A percentile compares a stretch with the other conserved stretches of the same genome.
phyloP scores from a whole-genome alignment of 2,888 invertebrate species.

The Candidula unifasciata region DNA sequence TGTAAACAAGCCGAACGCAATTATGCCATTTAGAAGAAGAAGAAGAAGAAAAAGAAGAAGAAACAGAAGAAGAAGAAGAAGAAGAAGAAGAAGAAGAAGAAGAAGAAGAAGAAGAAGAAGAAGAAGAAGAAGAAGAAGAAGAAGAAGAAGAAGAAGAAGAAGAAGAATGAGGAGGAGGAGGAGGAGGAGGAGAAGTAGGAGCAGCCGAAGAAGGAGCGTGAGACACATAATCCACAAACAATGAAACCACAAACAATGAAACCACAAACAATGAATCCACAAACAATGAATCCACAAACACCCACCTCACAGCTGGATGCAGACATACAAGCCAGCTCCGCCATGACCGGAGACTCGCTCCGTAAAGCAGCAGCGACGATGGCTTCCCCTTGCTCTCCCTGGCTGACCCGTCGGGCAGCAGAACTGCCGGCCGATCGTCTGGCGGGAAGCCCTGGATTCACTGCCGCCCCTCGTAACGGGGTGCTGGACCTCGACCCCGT shows the following conservation, averaged over 20 bases:
- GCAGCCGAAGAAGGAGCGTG: too few species aligned
- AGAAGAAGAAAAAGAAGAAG: too few species aligned
- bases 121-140: conserved; percentile 33
- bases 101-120: conserved; percentile 29
- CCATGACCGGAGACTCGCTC: neutral
- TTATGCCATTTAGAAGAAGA: too few species aligned
- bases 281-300: neutral
- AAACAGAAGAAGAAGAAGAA: neutral
- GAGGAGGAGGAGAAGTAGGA: too few species aligned
- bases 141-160: conserved; percentile 33
- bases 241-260: too few species aligned
- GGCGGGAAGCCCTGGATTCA: neutral
- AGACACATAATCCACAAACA: too few species aligned
- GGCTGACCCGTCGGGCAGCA: neutral
- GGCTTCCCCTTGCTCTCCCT: neutral
- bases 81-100: conserved; percentile 23
- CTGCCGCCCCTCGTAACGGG: conserved; percentile 26
- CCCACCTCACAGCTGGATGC: neutral
- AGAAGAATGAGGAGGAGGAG: too few species aligned
- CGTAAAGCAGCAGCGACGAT: neutral
- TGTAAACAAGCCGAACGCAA: too few species aligned
- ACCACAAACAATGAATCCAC: too few species aligned
- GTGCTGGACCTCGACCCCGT: conserved; percentile 39
- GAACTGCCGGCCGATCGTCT: neutral
- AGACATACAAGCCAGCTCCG: neutral